These are phyloP conservation scores for Rhipidura dahli DNA, from an alignment of 2,113 vertebrate species.

Conservation along the genomic window DNA sequence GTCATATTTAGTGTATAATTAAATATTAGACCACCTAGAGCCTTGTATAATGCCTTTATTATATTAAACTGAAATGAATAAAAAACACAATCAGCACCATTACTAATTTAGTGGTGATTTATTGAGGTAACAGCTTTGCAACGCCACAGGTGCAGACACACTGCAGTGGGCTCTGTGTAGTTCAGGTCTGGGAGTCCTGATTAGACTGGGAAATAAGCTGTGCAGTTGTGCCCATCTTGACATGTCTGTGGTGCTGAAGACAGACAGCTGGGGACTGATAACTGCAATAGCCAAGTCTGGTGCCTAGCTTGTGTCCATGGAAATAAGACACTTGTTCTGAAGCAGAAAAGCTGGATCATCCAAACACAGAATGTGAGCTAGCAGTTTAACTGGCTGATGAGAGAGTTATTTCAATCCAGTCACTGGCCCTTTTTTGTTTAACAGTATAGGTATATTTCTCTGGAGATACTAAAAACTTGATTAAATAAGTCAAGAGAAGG, in stretches of 20 bases:
- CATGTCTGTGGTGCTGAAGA: not conserved
- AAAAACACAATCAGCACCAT: not conserved
- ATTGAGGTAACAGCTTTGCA: not conserved
- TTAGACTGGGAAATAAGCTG: not conserved
- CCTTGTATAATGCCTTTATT: not conserved
- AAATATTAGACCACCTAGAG: not conserved
- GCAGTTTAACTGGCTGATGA: not conserved
- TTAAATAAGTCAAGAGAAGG: not conserved
- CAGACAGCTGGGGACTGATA: not conserved
- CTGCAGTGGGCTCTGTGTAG: fast-evolving
- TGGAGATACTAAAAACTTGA: not conserved
- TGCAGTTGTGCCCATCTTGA: not conserved
- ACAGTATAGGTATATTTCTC: not conserved
- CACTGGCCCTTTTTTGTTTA: not conserved
- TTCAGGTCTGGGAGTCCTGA: not conserved
- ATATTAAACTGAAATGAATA: not conserved
- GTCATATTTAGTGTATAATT: not conserved
- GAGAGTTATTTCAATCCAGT: not conserved
- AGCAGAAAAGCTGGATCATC: not conserved
- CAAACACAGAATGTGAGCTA: not conserved
- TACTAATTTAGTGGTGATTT: not conserved
- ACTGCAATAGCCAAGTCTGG: not conserved
- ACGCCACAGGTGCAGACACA: fast-evolving
- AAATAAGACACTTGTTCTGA: not conserved
- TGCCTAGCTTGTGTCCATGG: not conserved